Percentiles rank a stretch among this genome's conserved stretches.
phyloP scores from a whole-genome alignment of 2,888 invertebrate genomes.

The Acutogordius australiensis region DNA sequence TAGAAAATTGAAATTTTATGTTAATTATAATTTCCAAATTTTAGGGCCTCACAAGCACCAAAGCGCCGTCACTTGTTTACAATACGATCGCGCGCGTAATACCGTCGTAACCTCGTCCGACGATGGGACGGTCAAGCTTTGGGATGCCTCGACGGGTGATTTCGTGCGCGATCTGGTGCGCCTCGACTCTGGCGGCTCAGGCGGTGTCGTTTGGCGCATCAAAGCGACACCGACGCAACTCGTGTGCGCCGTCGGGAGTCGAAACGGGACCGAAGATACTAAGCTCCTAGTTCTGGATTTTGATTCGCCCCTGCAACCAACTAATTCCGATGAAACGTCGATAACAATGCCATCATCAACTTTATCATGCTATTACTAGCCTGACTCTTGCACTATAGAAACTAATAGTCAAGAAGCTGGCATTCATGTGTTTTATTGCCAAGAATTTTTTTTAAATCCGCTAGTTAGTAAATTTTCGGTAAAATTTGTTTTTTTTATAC shows the following conservation, averaged over 20 bases:
- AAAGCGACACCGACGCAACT: slow-evolving; percentile 75
- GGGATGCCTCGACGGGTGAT: slow-evolving; percentile 75
- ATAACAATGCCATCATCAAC: no score
- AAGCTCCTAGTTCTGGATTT: slow-evolving; percentile 87
- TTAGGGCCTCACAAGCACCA: slow-evolving; percentile 76
- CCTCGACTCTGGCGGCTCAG: slow-evolving; percentile 69
- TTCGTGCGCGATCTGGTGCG: slow-evolving; percentile 81
- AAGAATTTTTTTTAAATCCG: no score
- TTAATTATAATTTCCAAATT: no score
- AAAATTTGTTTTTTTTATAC: no score
- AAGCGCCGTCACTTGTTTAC: slow-evolving; percentile 88
- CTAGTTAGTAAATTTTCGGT: no score
- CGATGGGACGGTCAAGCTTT: slow-evolving; percentile 91
- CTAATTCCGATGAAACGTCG: no score
- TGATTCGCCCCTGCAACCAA: no score
- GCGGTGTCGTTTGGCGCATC: slow-evolving; percentile 94
- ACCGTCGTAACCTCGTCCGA: slow-evolving; percentile 96
- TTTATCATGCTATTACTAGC: no score
- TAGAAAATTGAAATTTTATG: no score
- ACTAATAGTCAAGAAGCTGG: no score
- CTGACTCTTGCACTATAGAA: no score
- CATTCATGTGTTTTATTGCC: no score
- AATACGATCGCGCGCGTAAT: slow-evolving; percentile 59
- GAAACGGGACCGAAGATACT: slow-evolving; percentile 94
- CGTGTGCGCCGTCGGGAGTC: slow-evolving; percentile 87